A percentile compares a stretch with the other conserved stretches of the same genome.
phyloP scores from a whole-genome alignment of 1,140 invertebrate species.

The Ericerus pela region DNA sequence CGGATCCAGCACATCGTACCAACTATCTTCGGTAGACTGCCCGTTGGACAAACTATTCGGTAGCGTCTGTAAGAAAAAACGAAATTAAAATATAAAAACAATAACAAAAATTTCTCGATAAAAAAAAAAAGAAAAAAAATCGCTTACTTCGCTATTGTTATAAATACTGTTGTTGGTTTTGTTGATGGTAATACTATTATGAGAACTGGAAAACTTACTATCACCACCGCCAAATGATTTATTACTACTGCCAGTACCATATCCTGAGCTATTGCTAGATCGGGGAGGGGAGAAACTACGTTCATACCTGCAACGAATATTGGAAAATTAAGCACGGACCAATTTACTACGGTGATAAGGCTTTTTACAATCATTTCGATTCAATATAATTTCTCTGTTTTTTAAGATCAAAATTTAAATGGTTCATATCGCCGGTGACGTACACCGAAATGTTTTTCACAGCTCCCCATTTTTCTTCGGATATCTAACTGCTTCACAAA shows the following conservation, averaged over 20 bases:
- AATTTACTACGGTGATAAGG: too few relatives aligned
- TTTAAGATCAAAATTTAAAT: too few relatives aligned
- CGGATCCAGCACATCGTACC: constrained; percentile 42
- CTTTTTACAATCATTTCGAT: too few relatives aligned
- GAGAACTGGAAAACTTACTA: constrained; percentile 29
- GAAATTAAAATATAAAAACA: constrained; percentile 16
- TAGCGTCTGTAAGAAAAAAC: constrained; percentile 33
- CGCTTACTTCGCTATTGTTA: constrained; percentile 31
- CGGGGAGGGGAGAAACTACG: constrained; percentile 64
- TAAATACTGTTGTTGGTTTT: constrained; percentile 18
- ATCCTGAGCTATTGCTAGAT: constrained; percentile 66
- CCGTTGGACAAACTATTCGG: constrained; percentile 47
- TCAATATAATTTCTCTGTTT: too few relatives aligned
- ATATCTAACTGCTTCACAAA: too few relatives aligned
- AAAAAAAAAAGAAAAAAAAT: background rate
- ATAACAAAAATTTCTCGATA: constrained; percentile 3
- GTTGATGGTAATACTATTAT: background rate
- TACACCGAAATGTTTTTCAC: too few relatives aligned
- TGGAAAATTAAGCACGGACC: background rate
- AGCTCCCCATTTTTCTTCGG: too few relatives aligned
- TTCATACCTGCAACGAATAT: constrained; percentile 39
- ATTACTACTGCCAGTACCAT: constrained; percentile 63
- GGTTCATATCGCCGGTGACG: too few relatives aligned
- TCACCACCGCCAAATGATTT: constrained; percentile 43
- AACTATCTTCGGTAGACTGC: constrained; percentile 50